Conservation (phyloP, 2,797 vertebrate species). For the Gobionotothen gibberifrons region DNA sequence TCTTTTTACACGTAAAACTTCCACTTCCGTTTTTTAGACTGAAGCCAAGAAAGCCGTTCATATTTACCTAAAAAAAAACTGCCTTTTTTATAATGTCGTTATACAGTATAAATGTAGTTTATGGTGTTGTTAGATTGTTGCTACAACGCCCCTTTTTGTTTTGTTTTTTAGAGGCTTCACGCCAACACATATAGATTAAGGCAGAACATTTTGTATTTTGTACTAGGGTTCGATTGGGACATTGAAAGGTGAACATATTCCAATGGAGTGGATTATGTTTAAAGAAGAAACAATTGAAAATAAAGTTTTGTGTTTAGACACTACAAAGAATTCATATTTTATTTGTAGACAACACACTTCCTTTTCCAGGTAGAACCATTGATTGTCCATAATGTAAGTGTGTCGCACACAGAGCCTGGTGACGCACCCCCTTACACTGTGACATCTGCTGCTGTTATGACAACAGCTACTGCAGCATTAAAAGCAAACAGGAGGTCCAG, state of each 20-base stretch:
- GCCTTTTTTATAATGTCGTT: too few species aligned
- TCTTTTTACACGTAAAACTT: too few species aligned
- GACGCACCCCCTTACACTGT: slow-evolving; percentile 10
- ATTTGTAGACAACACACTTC: not conserved
- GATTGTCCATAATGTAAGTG: slow-evolving; percentile 2
- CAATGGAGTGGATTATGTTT: not conserved
- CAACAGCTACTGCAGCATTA: slow-evolving; percentile 20
- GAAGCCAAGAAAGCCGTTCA: too few species aligned
- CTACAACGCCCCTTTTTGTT: too few species aligned
- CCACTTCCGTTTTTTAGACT: too few species aligned
- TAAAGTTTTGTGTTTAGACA: not conserved
- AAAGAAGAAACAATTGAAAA: not conserved
- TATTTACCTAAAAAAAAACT: too few species aligned
- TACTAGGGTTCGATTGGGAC: too few species aligned
- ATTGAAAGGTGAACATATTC: not conserved
- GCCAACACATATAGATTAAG: too few species aligned
- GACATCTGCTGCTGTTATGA: slow-evolving; percentile 40
- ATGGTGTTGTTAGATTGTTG: too few species aligned
- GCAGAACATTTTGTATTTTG: too few species aligned
- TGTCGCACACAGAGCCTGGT: not conserved
- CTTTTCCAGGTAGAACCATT: not conserved
- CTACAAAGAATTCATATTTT: slow-evolving; percentile 1
- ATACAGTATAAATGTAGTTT: too few species aligned
- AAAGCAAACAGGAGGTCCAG: slow-evolving; percentile 28
- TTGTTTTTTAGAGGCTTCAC: too few species aligned